These are phyloP conservation scores for Yasuhikotakia modesta DNA, from an alignment of 2,797 vertebrate species.

Conservation along the genomic window DNA sequence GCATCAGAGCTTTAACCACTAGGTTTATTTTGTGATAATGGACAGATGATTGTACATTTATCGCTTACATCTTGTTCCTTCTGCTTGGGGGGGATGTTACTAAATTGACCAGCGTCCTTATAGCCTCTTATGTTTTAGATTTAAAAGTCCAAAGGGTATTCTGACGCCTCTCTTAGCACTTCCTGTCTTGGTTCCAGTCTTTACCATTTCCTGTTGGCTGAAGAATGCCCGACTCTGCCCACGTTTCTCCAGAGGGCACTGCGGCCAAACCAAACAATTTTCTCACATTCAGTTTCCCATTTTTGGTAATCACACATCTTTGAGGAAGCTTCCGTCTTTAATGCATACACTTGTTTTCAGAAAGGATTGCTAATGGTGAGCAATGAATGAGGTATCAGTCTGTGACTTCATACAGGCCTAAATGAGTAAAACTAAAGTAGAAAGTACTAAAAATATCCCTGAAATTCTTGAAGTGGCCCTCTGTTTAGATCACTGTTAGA, in stretches of 20 bases:
- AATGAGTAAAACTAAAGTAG: conserved; percentile 24
- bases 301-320: conserved; percentile 45
- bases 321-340: conserved; percentile 42
- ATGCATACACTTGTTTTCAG: conserved; percentile 5
- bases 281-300: conserved; percentile 39
- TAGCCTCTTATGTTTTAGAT: background rate
- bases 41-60: background rate
- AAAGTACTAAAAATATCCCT: conserved; percentile 56
- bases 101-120: background rate
- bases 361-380: conserved; percentile 16
- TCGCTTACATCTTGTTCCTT: background rate
- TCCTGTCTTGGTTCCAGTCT: conserved; percentile 73
- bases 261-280: conserved; percentile 63
- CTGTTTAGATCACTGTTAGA: conserved; percentile 27
- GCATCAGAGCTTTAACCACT: background rate
- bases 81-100: background rate
- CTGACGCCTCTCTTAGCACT: conserved; percentile 61
- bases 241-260: conserved; percentile 36
- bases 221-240: conserved; percentile 63
- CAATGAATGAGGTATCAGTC: conserved; percentile 39
- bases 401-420: conserved; percentile 26
- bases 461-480: conserved; percentile 46
- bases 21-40: background rate
- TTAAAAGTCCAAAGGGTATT: conserved; percentile 35
- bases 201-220: conserved; percentile 74